Base-by-base conservation (phyloP, 2,888 invertebrate genomes). In the Noctua pronuba region DNA sequence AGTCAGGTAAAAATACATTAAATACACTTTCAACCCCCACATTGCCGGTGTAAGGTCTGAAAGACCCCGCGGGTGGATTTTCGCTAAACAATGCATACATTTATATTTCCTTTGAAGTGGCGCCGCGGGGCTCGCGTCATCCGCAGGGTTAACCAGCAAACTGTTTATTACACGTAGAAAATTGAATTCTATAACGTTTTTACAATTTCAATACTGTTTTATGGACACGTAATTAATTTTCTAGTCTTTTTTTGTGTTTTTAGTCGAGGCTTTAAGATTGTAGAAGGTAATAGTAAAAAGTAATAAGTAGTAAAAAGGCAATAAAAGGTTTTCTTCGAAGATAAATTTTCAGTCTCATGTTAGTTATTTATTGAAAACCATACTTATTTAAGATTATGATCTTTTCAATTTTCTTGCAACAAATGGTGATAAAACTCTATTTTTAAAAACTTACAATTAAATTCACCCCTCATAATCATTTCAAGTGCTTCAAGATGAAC, bases 11-110 rank as follows among this genome's bases (percentile, higher is more conserved):
- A 86, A 81, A 85, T 67, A 83, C 55, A 84, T 72, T 82, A 81
- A 86, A 80, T 75, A 88, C 78, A 83, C 81, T 86, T 85, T 83
- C 80, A 91, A 91, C 92, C 92, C 91, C 86, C 89, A 86, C 80
- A 82, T 82, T 84, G 88, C 88, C 88, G 65, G 66, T 65, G 73
- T 82, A 88, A 89, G 93, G 93, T 92, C 92, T 91, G 86, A 90
- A 90, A 90, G 92, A 91, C 92, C 92, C 87, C 87, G 86, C 90
- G 94, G 94, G 93, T 89, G 91, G 92, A 91, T 95, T 95, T 94
- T 93, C 94, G 92, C 94, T 95, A 95, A 96, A 95, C 96, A 96
- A 95, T 95, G 95, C 95, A 95, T 95, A 95, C 94, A 94, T 95
- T 95, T 95, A 94, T 94, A 93, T 94, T 94, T 94, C 94, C 95